Percentiles rank a stretch among this genome's conserved stretches.
phyloP scores from a whole-genome alignment of 2,797 vertebrate genomes.

The Schizopygopsis pylzovi region DNA sequence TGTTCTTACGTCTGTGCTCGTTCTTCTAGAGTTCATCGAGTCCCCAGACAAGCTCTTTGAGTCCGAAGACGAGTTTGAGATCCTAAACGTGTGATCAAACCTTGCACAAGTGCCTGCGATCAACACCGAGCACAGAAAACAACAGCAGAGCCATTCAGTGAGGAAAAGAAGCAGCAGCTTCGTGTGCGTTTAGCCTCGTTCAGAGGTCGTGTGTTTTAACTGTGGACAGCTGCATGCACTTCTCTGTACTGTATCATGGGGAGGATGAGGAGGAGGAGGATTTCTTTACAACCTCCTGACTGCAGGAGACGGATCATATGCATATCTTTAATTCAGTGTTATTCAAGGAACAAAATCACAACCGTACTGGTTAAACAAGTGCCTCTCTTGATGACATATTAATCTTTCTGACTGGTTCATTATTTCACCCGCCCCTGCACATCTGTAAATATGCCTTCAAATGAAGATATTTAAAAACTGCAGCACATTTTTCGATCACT shows the following conservation, averaged over 20 bases:
- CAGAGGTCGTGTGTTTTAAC: conserved; percentile 13
- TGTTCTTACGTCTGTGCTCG: conserved; percentile 43
- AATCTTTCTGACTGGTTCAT: conserved; percentile 50
- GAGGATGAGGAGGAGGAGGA: conserved; percentile 22
- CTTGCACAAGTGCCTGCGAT: conserved; percentile 67
- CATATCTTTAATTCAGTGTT: conserved; percentile 63
- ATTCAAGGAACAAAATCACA: conserved; percentile 27
- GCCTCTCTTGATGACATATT: conserved; percentile 63
- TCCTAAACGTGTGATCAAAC: conserved; percentile 80
- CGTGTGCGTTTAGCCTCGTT: conserved; percentile 30
- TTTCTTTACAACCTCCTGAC: conserved; percentile 49
- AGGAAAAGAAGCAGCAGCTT: conserved; percentile 26
- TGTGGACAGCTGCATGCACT: conserved; percentile 36
- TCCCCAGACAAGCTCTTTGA: conserved; percentile 87
- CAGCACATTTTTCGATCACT: conserved; percentile 1
- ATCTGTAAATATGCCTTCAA: conserved; percentile 62
- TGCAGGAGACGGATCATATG: conserved; percentile 58
- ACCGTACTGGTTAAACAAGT: conserved; percentile 57
- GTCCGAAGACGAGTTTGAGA: conserved; percentile 89
- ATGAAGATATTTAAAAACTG: conserved; percentile 62
- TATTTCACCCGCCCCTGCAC: conserved; percentile 36
- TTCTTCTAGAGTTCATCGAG: conserved; percentile 83
- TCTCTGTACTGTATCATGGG: conserved; percentile 37
- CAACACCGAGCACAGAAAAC: conserved; percentile 59
- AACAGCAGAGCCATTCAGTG: neutral